phyloP scores from a whole-genome alignment of 2,797 vertebrate genomes.

The Halcyon chelicuti region DNA sequence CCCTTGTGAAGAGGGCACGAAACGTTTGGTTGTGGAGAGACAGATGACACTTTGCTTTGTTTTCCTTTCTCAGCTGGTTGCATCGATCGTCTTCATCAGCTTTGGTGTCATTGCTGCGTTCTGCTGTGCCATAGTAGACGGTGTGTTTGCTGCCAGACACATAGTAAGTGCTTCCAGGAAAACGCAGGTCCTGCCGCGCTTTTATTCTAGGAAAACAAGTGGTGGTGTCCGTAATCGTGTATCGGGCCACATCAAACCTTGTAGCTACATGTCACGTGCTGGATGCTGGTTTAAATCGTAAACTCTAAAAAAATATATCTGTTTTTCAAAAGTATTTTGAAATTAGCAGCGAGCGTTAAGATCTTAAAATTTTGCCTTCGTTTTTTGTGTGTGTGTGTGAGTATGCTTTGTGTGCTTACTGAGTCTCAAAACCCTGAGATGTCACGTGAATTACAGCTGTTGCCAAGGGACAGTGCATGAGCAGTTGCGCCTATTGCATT shows the following conservation, averaged over 20 bases:
- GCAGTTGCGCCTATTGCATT: neutral
- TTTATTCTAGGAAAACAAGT: neutral
- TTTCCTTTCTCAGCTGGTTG: conserved; percentile 89
- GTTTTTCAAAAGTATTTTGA: neutral
- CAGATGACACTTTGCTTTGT: conserved; percentile 39
- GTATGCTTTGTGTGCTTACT: neutral
- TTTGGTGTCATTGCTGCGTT: conserved; percentile 98
- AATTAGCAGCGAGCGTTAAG: neutral
- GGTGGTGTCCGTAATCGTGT: neutral
- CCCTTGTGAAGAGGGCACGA: neutral
- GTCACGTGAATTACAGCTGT: neutral
- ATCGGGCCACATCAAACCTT: neutral
- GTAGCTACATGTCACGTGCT: neutral
- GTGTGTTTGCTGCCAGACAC: conserved; percentile 96
- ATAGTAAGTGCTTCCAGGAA: conserved; percentile 88
- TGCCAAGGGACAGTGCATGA: neutral
- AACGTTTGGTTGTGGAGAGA: neutral
- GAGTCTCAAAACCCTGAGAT: neutral
- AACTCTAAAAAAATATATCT: neutral
- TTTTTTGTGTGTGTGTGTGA: neutral
- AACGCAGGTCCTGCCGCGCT: neutral
- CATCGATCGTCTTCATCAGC: conserved; percentile 98
- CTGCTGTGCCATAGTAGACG: conserved; percentile 98
- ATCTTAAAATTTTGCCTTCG: neutral
- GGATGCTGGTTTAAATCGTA: neutral